Evolutionary conservation across 2,888 invertebrate genomes (phyloP).

Genomic region (Auanema freiburgensis): DNA sequence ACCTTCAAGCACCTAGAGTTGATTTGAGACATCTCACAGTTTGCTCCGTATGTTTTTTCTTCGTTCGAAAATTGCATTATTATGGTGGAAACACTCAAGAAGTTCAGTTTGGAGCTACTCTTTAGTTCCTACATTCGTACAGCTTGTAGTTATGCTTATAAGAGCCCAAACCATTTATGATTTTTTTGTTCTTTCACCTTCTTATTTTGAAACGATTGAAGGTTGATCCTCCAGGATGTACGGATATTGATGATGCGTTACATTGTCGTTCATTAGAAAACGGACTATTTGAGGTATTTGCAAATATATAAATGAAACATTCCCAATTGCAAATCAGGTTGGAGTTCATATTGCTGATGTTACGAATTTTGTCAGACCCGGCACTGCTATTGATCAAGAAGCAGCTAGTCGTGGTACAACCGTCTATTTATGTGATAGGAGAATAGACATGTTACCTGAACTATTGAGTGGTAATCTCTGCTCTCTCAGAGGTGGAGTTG

Average conservation of each 20-base stretch:
- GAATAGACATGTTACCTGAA: slow-evolving; percentile 73
- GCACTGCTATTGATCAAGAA: slow-evolving; percentile 81
- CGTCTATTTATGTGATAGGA: slow-evolving; percentile 82
- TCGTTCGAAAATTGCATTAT: background rate
- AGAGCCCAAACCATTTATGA: background rate
- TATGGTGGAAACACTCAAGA: background rate
- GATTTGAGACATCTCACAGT: slow-evolving; percentile 84
- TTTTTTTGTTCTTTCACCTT: slow-evolving; percentile 11
- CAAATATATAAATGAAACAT: background rate
- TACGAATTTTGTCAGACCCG: slow-evolving; percentile 88
- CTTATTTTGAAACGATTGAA: slow-evolving; percentile 16
- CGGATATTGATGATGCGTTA: slow-evolving; percentile 96
- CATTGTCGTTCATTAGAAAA: slow-evolving; percentile 79
- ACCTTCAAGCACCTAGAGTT: slow-evolving; percentile 71
- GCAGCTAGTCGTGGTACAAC: slow-evolving; percentile 92
- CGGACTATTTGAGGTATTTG: slow-evolving; percentile 65
- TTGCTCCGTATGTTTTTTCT: slow-evolving; percentile 69
- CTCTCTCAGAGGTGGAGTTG: slow-evolving; percentile 85
- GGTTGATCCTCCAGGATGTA: slow-evolving; percentile 88
- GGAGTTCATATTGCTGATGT: slow-evolving; percentile 95
- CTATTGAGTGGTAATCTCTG: slow-evolving; percentile 92
- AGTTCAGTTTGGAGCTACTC: background rate
- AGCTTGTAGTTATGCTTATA: background rate
- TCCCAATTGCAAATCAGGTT: no score
- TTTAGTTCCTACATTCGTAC: background rate